A percentile compares a stretch with the other conserved stretches of the same genome.
phyloP scores from a whole-genome alignment of 2,113 vertebrate species.

The Clarias magur region DNA sequence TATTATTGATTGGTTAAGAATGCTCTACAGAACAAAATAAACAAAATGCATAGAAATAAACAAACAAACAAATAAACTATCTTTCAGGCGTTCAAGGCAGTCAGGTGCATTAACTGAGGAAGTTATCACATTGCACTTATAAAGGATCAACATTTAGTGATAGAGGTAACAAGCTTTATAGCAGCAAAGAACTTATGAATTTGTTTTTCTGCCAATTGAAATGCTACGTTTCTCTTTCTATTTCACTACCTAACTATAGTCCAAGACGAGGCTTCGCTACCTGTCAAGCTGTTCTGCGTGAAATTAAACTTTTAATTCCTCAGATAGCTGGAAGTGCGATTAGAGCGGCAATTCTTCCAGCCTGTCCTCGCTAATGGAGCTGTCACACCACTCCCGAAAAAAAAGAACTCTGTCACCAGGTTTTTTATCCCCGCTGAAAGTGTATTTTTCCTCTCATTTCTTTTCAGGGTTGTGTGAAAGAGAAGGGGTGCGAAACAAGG shows the following conservation, averaged over 20 bases:
- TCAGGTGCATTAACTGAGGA: neutral
- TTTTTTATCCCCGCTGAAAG: neutral
- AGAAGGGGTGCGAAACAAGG: neutral
- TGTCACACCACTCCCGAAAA: neutral
- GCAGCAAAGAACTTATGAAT: neutral
- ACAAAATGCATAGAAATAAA: neutral
- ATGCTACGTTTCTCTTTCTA: neutral
- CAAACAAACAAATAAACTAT: neutral
- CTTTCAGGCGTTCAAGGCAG: neutral
- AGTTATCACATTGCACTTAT: neutral
- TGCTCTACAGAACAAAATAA: neutral
- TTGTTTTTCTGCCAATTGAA: neutral
- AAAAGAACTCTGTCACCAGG: neutral
- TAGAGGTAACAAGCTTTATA: neutral
- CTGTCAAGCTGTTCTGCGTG: neutral
- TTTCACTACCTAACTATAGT: neutral
- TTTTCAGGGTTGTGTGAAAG: conserved; percentile 10
- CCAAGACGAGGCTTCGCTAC: neutral
- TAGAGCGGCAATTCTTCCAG: conserved; percentile 15
- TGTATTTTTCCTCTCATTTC: conserved; percentile 10
- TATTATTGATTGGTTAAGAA: neutral
- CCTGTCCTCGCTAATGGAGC: conserved; percentile 21
- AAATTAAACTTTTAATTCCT: conserved; percentile 28
- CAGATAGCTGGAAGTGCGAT: neutral
- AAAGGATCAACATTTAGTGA: neutral